These are phyloP conservation scores for Nephotettix cincticeps DNA, from an alignment of 1,140 invertebrate genomes.

Conservation along the genomic window DNA sequence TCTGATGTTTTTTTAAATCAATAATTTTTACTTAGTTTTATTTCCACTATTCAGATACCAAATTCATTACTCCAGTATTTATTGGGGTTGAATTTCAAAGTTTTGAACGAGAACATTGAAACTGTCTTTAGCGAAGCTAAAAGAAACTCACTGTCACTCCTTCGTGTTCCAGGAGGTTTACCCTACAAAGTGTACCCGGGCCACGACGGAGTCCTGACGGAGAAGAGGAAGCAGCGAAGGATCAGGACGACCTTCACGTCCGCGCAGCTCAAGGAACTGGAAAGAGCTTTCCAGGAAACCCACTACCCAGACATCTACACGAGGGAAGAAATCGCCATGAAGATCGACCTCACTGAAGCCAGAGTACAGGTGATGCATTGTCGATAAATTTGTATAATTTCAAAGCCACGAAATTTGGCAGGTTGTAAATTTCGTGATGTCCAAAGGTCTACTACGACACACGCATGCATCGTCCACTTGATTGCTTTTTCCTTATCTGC, in stretches of 20 bases:
- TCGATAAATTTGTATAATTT: neutral
- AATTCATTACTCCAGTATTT: too few species aligned
- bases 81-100: too few species aligned
- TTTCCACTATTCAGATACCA: too few species aligned
- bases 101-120: too few species aligned
- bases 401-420: neutral
- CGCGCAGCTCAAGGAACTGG: slow-evolving; percentile 93
- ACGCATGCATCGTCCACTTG: too few species aligned
- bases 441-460: too few species aligned
- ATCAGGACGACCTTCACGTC: slow-evolving; percentile 97
- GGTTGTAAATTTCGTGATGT: neutral
- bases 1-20: too few species aligned
- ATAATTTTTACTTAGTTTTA: too few species aligned
- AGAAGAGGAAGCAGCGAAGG: slow-evolving; percentile 88
- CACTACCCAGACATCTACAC: slow-evolving; percentile 99
- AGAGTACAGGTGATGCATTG: slow-evolving; percentile 88
- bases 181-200: slow-evolving; percentile 86
- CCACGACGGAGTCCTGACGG: slow-evolving; percentile 78
- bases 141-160: too few species aligned
- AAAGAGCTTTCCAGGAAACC: slow-evolving; percentile 94
- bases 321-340: slow-evolving; percentile 97
- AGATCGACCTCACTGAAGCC: slow-evolving; percentile 97
- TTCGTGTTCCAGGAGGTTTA: slow-evolving; percentile 63
- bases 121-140: too few species aligned
- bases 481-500: too few species aligned